Evolutionary conservation across 2,797 vertebrate genomes (phyloP).

Genomic region (Melanogrammus aeglefinus): DNA sequence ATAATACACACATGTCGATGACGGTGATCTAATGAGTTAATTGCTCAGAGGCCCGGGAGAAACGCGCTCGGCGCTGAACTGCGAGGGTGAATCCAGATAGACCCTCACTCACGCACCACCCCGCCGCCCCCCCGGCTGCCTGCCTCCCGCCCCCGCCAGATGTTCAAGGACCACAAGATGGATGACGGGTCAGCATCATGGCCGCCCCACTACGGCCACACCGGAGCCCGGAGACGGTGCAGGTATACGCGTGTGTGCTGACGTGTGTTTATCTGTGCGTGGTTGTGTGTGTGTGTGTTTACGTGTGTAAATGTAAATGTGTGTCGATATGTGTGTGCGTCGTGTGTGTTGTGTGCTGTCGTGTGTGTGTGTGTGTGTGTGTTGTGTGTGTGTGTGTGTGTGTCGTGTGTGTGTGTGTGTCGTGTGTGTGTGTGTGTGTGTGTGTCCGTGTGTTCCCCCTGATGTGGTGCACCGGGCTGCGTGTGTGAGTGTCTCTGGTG

Average conservation of each 20-base stretch:
- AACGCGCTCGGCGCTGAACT: conserved; percentile 9
- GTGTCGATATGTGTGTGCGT: conserved; percentile 46
- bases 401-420: conserved; percentile 25
- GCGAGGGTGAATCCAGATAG: conserved; percentile 52
- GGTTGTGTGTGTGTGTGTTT: no score
- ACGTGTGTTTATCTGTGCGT: neutral
- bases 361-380: conserved; percentile 12
- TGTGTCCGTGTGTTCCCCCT: neutral
- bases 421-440: conserved; percentile 22
- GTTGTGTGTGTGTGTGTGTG: neutral
- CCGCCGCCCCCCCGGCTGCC: neutral
- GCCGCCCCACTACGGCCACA: conserved; percentile 43
- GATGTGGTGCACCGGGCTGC: neutral
- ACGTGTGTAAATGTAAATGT: conserved; percentile 28
- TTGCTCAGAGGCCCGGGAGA: conserved; percentile 59
- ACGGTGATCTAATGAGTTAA: conserved; percentile 70
- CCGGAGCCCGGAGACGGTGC: neutral
- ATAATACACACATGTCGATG: conserved; percentile 73
- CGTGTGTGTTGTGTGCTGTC: no score
- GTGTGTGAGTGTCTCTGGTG: neutral
- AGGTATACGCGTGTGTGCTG: conserved; percentile 49
- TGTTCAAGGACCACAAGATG: conserved; percentile 63
- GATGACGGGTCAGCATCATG: conserved; percentile 61
- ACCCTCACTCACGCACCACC: conserved; percentile 44
- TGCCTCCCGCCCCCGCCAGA: conserved; percentile 50